Evolutionary conservation across 2,888 invertebrate species (phyloP), one percentile per base, ranked within the genome.

Genomic region (Myopa testacea): DNA sequence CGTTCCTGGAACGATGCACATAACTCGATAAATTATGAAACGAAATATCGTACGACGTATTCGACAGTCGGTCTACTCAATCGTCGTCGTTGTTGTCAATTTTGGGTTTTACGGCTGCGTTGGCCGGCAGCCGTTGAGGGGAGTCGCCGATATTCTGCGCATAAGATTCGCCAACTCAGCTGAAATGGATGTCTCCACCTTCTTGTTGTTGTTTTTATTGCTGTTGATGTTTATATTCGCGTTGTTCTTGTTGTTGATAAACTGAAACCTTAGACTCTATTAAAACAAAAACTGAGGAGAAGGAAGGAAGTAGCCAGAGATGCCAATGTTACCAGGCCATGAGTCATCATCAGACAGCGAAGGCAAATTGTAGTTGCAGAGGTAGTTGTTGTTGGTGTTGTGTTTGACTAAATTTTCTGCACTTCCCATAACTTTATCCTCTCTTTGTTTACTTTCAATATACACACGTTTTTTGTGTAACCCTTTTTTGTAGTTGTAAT

Each of bases 241-340:
- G 45, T 3, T 71, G 71, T 71, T 55, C 2, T 55, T 12, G 70
- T 12, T 63, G 45, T 73, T 73, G 45, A 19, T 16, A 34, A 34
- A 73, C 40, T 62, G 73, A 73, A 73, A 73, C 62, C 40, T 73
- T 73, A 73, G 62, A 73, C 45, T 72, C 72, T 19, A 72, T 60
- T 62, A 72, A 62, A 73, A 73, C 62, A 73, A 62, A 62, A 62
- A 62, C 38, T 4, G 50, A 4, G 34, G 38, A 38, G 55, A 37
- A 63, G 19, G 63, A 60, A 73, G 55, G 55, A 71, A 60, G 38
- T 38, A 55, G 34, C 55, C 70, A 52, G 52, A 71, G 71, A 60
- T 55, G 58, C 71, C 71, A 70, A 70, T 50, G 19, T 34, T 58
- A 45, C 8, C 62, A 26, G 8, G 55, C 55, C 37, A 62, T 73